Percentiles rank a stretch among this genome's conserved stretches.
Evolutionary conservation across 2,797 vertebrate species (phyloP).

Genomic region (Gila robusta): DNA sequence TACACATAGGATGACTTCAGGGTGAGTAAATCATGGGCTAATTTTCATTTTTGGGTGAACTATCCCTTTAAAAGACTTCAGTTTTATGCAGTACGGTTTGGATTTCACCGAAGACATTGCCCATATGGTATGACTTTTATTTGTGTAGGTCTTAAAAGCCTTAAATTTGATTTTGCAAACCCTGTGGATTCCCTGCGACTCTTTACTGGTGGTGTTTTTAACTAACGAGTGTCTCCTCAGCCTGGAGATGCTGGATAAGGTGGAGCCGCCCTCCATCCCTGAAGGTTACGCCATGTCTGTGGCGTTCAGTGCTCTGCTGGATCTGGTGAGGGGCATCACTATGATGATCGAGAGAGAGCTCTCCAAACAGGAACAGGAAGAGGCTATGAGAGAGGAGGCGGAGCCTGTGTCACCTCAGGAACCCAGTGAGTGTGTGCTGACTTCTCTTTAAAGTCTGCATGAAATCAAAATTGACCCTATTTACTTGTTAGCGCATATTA

Average conservation of each 20-base stretch:
- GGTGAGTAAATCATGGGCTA: too few species aligned
- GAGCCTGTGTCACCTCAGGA: conserved; percentile 77
- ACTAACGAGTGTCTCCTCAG: conserved; percentile 71
- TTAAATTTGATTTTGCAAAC: too few species aligned
- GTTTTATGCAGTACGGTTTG: too few species aligned
- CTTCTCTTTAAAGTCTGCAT: background rate
- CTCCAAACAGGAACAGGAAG: conserved; percentile 73
- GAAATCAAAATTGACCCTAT: too few species aligned
- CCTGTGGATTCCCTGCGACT: too few species aligned
- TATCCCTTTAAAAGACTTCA: too few species aligned
- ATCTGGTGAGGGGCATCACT: conserved; percentile 97
- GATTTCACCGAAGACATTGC: too few species aligned
- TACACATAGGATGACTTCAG: too few species aligned
- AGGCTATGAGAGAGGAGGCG: conserved; percentile 62
- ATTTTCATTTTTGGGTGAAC: too few species aligned
- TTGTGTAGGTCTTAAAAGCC: too few species aligned
- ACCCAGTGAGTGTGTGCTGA: conserved; percentile 76
- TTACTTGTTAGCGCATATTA: too few species aligned
- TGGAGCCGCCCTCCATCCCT: conserved; percentile 96
- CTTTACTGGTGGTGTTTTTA: background rate
- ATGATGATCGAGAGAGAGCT: conserved; percentile 95
- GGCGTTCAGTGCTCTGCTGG: conserved; percentile 96
- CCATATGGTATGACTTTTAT: too few species aligned
- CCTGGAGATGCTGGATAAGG: conserved; percentile 98
- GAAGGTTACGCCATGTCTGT: conserved; percentile 99